phyloP scores from a whole-genome alignment of 2,113 vertebrate species.

The Prinia subflava region DNA sequence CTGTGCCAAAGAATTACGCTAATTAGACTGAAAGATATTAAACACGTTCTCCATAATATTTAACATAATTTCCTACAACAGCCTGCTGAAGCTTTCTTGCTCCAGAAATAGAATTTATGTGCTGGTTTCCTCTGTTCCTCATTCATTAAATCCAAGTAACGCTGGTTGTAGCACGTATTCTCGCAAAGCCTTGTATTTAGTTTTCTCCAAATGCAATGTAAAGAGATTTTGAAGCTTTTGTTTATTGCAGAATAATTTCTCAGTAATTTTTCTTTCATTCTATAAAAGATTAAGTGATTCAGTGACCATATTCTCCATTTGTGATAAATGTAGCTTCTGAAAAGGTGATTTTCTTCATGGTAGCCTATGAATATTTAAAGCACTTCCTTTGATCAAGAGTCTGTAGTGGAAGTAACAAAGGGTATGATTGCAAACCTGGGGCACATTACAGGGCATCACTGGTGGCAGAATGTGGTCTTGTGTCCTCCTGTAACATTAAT shows the following conservation, averaged over 20 bases:
- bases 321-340: neutral
- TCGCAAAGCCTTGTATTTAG: neutral
- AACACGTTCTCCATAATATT: constrained; percentile 3
- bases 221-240: neutral
- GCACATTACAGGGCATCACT: neutral
- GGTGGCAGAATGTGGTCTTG: neutral
- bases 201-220: neutral
- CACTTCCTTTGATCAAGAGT: neutral
- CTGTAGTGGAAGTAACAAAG: neutral
- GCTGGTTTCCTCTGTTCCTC: neutral
- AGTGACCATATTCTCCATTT: neutral
- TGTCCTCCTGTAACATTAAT: neutral
- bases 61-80: neutral
- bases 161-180: neutral
- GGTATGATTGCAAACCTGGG: neutral
- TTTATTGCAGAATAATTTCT: neutral
- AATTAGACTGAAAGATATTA: constrained; percentile 20
- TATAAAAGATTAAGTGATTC: neutral
- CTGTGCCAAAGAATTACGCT: neutral
- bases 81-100: neutral
- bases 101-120: neutral
- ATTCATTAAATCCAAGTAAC: neutral
- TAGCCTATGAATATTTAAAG: neutral
- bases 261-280: neutral
- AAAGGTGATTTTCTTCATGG: neutral